A percentile compares a stretch with the other conserved stretches of the same genome.
phyloP scores from a whole-genome alignment of 2,888 invertebrate species.

The Cephus nigrinus region DNA sequence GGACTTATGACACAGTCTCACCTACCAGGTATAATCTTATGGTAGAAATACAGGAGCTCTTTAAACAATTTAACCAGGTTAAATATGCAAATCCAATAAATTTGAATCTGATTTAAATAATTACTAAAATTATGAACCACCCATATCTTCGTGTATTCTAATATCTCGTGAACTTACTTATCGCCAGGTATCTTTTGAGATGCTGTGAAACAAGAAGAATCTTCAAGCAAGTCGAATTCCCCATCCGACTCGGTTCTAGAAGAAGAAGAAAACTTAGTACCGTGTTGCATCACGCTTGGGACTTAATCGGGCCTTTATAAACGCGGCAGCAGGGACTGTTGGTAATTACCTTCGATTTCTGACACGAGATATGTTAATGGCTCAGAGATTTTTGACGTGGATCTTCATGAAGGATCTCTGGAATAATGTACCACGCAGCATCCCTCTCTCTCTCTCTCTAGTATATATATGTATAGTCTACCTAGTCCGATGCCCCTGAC shows the following conservation, averaged over 20 bases:
- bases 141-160: not conserved
- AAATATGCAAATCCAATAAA: not conserved
- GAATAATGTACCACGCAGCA: conserved; percentile 15
- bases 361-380: conserved; percentile 8
- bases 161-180: not conserved
- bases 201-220: not conserved
- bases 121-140: not conserved
- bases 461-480: not conserved
- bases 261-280: not conserved
- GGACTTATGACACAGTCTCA: not conserved
- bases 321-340: not conserved
- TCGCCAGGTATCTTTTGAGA: not conserved
- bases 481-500: not conserved
- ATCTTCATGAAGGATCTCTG: conserved; percentile 2
- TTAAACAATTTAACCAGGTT: not conserved
- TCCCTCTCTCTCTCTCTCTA: not conserved
- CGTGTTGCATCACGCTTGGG: not conserved
- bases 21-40: not conserved
- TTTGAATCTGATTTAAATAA: not conserved
- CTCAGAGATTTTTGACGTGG: conserved; percentile 1
- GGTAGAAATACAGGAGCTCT: not conserved
- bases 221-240: not conserved
- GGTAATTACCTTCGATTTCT: conserved; percentile 7
- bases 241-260: not conserved
- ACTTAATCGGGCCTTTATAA: not conserved